Evolutionary conservation across 2,113 vertebrate species (phyloP), one percentile per base, ranked within the genome.

Genomic region (Protomyctophum bolini): DNA sequence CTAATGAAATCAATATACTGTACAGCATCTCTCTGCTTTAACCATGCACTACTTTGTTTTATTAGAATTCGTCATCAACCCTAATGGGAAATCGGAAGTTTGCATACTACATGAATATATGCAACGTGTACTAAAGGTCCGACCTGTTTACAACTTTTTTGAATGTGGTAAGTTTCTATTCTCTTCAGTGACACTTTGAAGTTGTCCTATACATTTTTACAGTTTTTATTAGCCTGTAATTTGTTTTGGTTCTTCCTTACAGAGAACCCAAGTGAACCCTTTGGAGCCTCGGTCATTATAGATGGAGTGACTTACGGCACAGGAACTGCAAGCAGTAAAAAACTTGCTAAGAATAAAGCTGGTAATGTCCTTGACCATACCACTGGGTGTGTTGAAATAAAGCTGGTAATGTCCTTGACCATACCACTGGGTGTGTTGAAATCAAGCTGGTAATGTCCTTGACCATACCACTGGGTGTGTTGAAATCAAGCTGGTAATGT

Each of bases 241-340:
- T 10, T 9, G 10, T 47, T 14, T 7, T 8, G 2, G 8, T 6
- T 15, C 48, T 9, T 52, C 15, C 56, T 45, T 47, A 58, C 89
- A 99, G 98, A 99, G 94, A 99, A 99, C 93, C 97, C 98, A 94
- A 99, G 97, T 95, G 98, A 99, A 91, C 98, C 98, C 93, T 99
- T 99, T 79, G 98, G 98, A 90, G 97, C 97, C 62, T 99, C 97
- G 0, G 98, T 99, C 84, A 96, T 98, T 83, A 99, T 99, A 86
- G 98, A 99, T 82, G 98, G 98, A 89, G 98, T 99, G 73, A 99
- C 98, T 8, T 99, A 99, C 0, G 98, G 98, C 91, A 97, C 97
- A 88, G 98, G 98, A 92, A 99, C 97, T 52, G 98, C 98, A 87
- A 99, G 98, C 94, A 99, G 98, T 94, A 99, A 99, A 95, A 99